Conservation (phyloP, 2,888 invertebrate genomes). For the Yponomeuta cagnagella region DNA sequence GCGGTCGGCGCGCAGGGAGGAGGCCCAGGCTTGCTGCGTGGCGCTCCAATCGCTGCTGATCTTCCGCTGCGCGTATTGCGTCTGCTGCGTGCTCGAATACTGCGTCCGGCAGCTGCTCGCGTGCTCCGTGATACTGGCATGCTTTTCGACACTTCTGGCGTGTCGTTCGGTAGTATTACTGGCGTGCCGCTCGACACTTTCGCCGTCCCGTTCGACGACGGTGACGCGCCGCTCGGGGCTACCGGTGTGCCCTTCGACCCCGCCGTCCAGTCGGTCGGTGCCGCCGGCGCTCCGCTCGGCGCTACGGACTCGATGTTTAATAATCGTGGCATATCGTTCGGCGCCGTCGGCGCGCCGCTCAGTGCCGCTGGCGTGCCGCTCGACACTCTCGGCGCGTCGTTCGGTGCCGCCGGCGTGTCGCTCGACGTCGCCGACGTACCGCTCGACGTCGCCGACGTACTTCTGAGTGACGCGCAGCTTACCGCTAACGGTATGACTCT, state of each 20-base stretch:
- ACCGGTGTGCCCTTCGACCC: neutral
- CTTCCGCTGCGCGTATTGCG: constrained; percentile 72
- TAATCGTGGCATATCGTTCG: neutral
- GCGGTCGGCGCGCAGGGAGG: constrained; percentile 80
- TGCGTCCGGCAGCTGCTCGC: too few relatives aligned
- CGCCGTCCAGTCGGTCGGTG: too few relatives aligned
- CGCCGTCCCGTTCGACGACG: too few relatives aligned
- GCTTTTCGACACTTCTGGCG: too few relatives aligned
- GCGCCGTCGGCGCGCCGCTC: constrained; percentile 22
- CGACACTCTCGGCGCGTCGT: constrained; percentile 31
- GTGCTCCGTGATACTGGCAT: too few relatives aligned
- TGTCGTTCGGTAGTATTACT: constrained; percentile 23
- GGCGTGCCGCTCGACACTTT: constrained; percentile 2
- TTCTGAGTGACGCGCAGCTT: constrained; percentile 47
- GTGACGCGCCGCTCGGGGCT: too few relatives aligned
- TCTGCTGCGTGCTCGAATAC: constrained; percentile 32
- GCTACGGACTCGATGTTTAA: too few relatives aligned
- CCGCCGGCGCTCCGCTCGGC: too few relatives aligned
- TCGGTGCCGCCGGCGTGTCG: constrained; percentile 39
- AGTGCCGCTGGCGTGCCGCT: constrained; percentile 47
- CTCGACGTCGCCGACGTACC: constrained; percentile 49
- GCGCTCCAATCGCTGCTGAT: constrained; percentile 81
- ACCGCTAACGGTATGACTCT: too few relatives aligned
- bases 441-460: constrained; percentile 48
- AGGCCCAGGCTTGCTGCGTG: constrained; percentile 85